Conservation (phyloP, 1,140 invertebrate genomes). For the Panulirus ornatus region DNA sequence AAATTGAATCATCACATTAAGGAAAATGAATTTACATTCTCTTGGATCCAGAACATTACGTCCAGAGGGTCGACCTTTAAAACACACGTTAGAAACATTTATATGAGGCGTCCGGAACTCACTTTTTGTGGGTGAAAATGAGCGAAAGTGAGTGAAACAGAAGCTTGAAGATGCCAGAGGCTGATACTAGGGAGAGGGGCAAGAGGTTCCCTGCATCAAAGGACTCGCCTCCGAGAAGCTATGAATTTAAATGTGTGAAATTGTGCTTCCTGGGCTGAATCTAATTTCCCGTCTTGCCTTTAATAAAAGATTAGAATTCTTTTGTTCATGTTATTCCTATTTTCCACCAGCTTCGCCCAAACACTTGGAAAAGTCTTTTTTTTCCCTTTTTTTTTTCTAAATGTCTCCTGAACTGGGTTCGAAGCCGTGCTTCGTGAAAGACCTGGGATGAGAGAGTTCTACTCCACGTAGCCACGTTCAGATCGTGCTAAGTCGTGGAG, state of each 20-base stretch:
- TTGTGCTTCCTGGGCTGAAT: slow-evolving; percentile 47
- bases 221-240: slow-evolving; percentile 24
- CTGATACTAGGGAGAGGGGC: slow-evolving; percentile 1
- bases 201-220: slow-evolving; percentile 21
- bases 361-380: background rate
- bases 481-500: no score
- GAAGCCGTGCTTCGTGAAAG: no score
- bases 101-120: background rate
- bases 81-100: background rate
- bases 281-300: slow-evolving; percentile 33
- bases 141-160: no score
- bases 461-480: background rate
- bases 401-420: no score
- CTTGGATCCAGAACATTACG: background rate
- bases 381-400: no score
- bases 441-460: no score
- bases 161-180: slow-evolving; percentile 22
- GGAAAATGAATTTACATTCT: background rate
- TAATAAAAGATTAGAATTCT: slow-evolving; percentile 60
- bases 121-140: background rate
- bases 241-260: slow-evolving; percentile 61
- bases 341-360: slow-evolving; percentile 2
- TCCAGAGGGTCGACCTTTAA: background rate
- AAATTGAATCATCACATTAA: slow-evolving; percentile 10
- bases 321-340: slow-evolving; percentile 38